Base-by-base conservation (phyloP, 2,113 vertebrate species). In the Chascanopsetta lugubris region DNA sequence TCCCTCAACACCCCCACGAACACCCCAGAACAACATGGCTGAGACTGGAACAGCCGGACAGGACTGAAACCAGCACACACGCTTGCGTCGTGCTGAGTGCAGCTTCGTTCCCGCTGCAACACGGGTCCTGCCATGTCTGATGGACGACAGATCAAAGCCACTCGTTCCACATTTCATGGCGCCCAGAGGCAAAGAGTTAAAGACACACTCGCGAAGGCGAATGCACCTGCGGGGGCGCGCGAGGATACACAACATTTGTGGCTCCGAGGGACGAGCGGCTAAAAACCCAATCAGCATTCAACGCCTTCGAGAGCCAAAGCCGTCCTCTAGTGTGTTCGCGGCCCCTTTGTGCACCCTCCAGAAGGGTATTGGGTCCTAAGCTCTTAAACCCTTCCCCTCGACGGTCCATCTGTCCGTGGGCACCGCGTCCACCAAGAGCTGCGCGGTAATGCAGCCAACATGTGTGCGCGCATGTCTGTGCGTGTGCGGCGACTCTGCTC, bases 321-420 rank as follows among this genome's bases (percentile, higher is more conserved):
- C 53, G 34, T 49, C 72, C 57, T 46, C 58, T 36, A 5, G 40
- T 38, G 64, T 80, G 69, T 71, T 68, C 60, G 8, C 53, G 59
- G 45, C 38, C 64, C 22, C 65, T 80, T 72, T 84, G 59, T 78
- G 46, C 71, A 45, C 72, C 66, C 49, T 85, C 85, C 75, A 84
- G 72, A 62, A 58, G 73, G 79, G 66, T 79, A 68, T 74, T 77
- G 83, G 77, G 66, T 76, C 70, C 70, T 81, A 78, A 87, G 80
- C 82, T 77, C 46, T 54, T 82, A 87, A 89, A 83, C 59, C 69
- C 58, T 60, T n/a, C 64, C 61, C 48, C 80, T 54, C 63, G 83
- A 76, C 75, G 65, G 29, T 64, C 77, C 55, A 60, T 79, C 82
- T 82, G 81, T 85, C 83, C 80, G 58, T 79, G 82, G 76, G 59